These are phyloP conservation scores for Misgurnus mizolepis DNA, from an alignment of 2,113 vertebrate genomes.

Conservation along the genomic window DNA sequence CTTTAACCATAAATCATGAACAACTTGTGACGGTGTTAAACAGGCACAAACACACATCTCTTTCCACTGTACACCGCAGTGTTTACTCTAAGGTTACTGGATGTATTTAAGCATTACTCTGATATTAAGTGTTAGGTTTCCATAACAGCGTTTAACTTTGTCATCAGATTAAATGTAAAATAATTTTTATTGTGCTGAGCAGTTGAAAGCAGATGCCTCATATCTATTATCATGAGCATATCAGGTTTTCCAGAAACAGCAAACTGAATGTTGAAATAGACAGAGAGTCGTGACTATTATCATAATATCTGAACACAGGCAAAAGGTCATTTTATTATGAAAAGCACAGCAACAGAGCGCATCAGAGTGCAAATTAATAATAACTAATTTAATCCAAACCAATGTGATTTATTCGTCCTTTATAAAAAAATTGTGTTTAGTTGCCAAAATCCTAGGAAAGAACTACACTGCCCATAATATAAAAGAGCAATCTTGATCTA, in stretches of 20 bases:
- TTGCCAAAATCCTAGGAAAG: too few relatives aligned
- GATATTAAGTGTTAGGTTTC: neutral
- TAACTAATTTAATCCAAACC: too few relatives aligned
- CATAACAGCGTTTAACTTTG: constrained; percentile 29
- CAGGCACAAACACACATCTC: neutral
- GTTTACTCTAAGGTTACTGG: neutral
- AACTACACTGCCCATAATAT: too few relatives aligned
- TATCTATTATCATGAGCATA: constrained; percentile 30
- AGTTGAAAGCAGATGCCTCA: neutral
- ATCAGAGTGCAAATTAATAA: neutral
- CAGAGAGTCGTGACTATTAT: constrained; percentile 17
- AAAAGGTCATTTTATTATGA: constrained; percentile 28
- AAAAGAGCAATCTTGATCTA: too few relatives aligned
- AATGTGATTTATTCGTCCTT: too few relatives aligned
- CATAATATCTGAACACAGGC: constrained; percentile 43
- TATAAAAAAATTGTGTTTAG: too few relatives aligned
- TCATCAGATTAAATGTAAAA: constrained; percentile 39
- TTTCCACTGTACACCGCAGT: neutral
- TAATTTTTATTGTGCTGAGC: constrained; percentile 35
- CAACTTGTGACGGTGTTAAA: constrained; percentile 9
- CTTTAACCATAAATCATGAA: constrained; percentile 47
- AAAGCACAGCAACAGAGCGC: constrained; percentile 38
- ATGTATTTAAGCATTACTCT: neutral
- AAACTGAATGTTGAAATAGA: neutral
- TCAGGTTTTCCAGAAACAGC: constrained; percentile 35